Evolutionary conservation across 2,797 vertebrate species (phyloP).

Genomic region (Hyperoplus lanceolatus): DNA sequence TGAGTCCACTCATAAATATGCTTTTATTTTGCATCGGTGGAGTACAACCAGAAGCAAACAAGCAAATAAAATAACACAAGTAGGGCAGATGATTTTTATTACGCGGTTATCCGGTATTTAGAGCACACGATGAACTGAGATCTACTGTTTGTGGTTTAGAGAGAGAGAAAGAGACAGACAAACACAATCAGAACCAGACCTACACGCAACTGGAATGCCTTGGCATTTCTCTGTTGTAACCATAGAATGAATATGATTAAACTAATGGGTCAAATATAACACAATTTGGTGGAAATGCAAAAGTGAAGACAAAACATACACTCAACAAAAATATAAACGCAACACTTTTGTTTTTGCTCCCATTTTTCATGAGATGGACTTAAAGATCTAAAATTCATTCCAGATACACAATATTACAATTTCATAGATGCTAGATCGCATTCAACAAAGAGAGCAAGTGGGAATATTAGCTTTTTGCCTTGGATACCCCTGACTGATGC

Average conservation of each 20-base stretch:
- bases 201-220: neutral
- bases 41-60: constrained; percentile 23
- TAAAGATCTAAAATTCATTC: too few species aligned
- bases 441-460: too few species aligned
- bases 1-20: constrained; percentile 18
- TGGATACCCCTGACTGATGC: too few species aligned
- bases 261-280: neutral
- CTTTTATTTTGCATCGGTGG: constrained; percentile 9
- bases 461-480: too few species aligned
- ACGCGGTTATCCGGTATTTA: constrained; percentile 32
- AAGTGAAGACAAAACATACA: neutral
- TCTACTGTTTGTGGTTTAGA: constrained; percentile 22
- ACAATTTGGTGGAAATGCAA: neutral
- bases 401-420: too few species aligned
- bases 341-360: too few species aligned
- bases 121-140: constrained; percentile 16
- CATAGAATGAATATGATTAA: too few species aligned
- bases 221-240: neutral
- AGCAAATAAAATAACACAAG: constrained; percentile 39
- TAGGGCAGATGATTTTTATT: constrained; percentile 41
- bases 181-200: constrained; percentile 5
- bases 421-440: too few species aligned
- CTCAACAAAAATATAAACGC: too few species aligned
- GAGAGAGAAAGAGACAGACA: neutral
- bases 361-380: too few species aligned